Conservation (phyloP, 2,797 vertebrate genomes). For the Enteromius thamalakanensis region DNA sequence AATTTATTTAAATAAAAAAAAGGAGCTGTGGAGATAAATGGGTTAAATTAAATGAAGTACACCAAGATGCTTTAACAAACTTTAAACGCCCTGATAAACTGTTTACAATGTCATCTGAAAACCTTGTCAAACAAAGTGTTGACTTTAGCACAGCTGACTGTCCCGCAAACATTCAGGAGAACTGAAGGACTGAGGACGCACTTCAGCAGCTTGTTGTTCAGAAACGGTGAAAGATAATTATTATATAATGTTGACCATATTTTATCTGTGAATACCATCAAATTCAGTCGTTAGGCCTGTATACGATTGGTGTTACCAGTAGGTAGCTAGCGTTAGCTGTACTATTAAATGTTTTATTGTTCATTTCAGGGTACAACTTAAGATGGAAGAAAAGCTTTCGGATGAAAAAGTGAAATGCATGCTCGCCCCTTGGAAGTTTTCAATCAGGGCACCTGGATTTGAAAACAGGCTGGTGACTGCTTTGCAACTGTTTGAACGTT, state of each 20-base stretch:
- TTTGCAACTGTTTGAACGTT: constrained; percentile 58
- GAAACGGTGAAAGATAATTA: constrained; percentile 7
- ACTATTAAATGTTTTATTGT: not conserved
- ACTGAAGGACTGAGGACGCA: not conserved
- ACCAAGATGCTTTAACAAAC: constrained; percentile 41
- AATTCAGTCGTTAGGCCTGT: not conserved
- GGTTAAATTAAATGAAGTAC: not conserved
- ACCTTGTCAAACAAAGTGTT: constrained; percentile 45
- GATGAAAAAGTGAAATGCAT: constrained; percentile 56
- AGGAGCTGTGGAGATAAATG: not conserved
- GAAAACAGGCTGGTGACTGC: constrained; percentile 51
- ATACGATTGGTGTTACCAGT: not conserved
- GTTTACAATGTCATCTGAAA: constrained; percentile 42
- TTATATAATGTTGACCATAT: not conserved
- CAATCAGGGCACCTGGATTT: constrained; percentile 50
- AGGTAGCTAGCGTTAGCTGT: too few relatives aligned
- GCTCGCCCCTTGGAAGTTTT: constrained; percentile 58
- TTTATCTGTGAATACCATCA: not conserved
- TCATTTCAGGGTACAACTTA: constrained; percentile 7
- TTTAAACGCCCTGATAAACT: constrained; percentile 50
- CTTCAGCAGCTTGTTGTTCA: not conserved
- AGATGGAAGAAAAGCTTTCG: constrained; percentile 58
- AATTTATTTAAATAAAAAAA: not conserved
- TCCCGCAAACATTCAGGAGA: not conserved
- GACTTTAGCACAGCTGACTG: constrained; percentile 37